A percentile compares a stretch with the other conserved stretches of the same genome.
These are phyloP conservation scores for Sylvietta virens DNA, from an alignment of 2,113 vertebrate species.

Conservation along the genomic window DNA sequence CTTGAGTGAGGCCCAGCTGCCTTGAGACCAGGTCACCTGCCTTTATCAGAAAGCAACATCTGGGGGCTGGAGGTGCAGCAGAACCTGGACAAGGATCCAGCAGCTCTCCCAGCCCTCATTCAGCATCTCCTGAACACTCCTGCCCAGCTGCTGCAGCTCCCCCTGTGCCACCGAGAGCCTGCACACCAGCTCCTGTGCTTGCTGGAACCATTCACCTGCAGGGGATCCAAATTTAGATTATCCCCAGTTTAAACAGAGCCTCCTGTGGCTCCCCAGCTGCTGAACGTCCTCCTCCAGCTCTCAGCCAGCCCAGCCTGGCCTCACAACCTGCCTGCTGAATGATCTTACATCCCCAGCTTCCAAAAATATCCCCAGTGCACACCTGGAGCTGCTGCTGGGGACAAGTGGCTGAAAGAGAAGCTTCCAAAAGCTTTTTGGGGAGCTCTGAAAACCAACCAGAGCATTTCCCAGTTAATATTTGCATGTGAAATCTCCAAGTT, in stretches of 20 bases:
- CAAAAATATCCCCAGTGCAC: neutral
- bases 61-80: neutral
- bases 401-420: neutral
- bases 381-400: neutral
- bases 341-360: too few relatives aligned
- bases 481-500: rapidly evolving
- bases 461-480: neutral
- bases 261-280: neutral
- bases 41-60: too few relatives aligned
- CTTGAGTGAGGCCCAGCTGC: too few relatives aligned
- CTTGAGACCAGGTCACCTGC: too few relatives aligned
- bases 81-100: neutral
- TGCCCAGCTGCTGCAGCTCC: neutral
- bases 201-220: neutral
- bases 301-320: neutral
- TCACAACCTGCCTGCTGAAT: too few relatives aligned
- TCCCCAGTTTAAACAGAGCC: neutral
- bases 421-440: neutral
- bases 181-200: neutral
- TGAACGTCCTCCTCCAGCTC: neutral
- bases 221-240: neutral
- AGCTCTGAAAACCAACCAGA: neutral
- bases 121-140: neutral
- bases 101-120: neutral
- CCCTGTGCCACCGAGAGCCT: too few relatives aligned